phyloP scores from a whole-genome alignment of 2,797 vertebrate genomes.

The Diglossa cyanea region DNA sequence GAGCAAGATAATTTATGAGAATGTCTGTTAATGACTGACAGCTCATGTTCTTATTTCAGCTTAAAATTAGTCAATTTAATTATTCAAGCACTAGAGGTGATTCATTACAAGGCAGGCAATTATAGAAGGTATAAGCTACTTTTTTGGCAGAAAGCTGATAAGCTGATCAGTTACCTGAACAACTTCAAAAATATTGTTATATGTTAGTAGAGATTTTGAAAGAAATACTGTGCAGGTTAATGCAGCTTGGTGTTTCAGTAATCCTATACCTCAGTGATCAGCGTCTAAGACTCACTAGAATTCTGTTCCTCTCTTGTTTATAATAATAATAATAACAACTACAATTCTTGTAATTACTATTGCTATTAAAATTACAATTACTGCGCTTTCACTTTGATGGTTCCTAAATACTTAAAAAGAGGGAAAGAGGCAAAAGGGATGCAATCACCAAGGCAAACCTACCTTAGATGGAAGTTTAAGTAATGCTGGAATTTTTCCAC shows the following conservation, averaged over 20 bases:
- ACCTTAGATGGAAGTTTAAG: neutral
- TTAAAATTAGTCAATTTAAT: conserved; percentile 30
- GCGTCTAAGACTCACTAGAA: neutral
- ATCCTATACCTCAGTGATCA: neutral
- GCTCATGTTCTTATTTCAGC: neutral
- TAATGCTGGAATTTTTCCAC: neutral
- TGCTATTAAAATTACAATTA: neutral
- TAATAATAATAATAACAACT: neutral
- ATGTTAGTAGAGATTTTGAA: neutral
- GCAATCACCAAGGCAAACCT: rapidly evolving
- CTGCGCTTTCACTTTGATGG: neutral
- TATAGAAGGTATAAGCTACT: neutral
- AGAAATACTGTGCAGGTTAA: neutral
- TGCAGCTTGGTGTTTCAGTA: neutral
- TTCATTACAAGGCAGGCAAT: neutral
- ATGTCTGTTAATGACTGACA: neutral
- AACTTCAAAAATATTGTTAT: neutral
- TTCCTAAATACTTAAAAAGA: neutral
- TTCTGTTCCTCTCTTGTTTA: neutral
- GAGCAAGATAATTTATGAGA: conserved; percentile 40
- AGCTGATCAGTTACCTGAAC: neutral
- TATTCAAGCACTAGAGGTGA: neutral
- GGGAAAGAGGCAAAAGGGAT: neutral
- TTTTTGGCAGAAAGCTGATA: neutral
- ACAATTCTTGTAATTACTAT: neutral